Base-by-base conservation (phyloP, 2,888 invertebrate species). In the Heliconius cydno region DNA sequence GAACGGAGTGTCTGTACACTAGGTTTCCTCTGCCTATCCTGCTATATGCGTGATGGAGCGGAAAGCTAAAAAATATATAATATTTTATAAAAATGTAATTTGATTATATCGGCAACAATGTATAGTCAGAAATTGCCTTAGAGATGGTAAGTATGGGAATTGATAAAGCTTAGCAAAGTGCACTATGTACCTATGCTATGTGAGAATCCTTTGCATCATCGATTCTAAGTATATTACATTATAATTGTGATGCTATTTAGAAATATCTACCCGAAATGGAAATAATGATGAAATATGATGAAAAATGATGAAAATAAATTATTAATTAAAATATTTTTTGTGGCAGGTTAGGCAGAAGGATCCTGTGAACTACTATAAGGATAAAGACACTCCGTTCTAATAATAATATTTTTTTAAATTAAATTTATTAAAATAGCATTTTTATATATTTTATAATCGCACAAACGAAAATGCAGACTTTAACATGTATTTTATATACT, bases 131-230 rank as follows among this genome's bases (percentile, higher is more conserved):
- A 72, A 72, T 72, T 72, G 57, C 72, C 5, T 30, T 34, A 57
- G 52, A 60, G 73, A 73, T 73, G 73, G 73, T n/a, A n/a, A 52
- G 57, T 34, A 73, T 73, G 73, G 73, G 57, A 73, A 73, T 72
- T 60, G 73, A 73, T 73, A 73, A 73, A n/a, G 73, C 34, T 73
- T 30, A 34, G n/a, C 19, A n/a, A 57, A 60, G 73, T n/a, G 57
- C 34, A 5, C 73, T 60, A 57, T 34, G 34, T 1, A 34, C 34
- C 7, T 34, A 34, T 60, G 57, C 25, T 25, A 25, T 60, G 60
- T 72, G 72, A 30, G 46, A 72, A 72, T 22, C 52, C 34, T 73
- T 73, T 73, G 34, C 73, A 34, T 60, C 57, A 73, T 60, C 72
- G 30, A 73, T 73, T 30, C 30, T n/a, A n/a, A 38, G 22, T 38